A percentile compares a stretch with the other conserved stretches of the same genome.
phyloP scores from a whole-genome alignment of 2,797 vertebrate genomes.

The Brachymystax lenok region DNA sequence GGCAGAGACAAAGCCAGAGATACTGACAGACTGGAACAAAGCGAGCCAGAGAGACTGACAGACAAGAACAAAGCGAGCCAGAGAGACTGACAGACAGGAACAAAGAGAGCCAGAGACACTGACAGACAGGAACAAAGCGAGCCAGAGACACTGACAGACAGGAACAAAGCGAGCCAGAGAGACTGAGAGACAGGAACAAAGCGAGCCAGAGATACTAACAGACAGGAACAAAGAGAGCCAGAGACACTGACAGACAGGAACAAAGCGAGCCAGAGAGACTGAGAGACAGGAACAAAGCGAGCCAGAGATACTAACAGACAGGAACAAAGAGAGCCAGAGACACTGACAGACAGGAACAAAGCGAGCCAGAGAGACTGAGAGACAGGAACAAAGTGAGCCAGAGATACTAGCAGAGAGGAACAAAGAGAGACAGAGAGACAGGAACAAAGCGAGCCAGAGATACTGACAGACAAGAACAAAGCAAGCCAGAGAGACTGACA shows the following conservation, averaged over 20 bases:
- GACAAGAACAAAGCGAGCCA: neutral
- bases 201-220: neutral
- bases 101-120: neutral
- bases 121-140: no score
- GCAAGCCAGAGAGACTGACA: neutral
- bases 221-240: neutral
- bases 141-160: no score
- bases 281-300: neutral
- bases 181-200: neutral
- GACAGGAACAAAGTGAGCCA: neutral
- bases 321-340: no score
- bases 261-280: neutral
- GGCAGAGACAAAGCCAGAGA: no score
- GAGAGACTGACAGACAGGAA: neutral
- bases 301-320: neutral
- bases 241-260: neutral
- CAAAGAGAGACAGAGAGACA: no score
- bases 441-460: no score
- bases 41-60: neutral
- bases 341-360: neutral
- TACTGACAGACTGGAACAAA: no score
- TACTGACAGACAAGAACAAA: neutral
- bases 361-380: slow-evolving; percentile 3
- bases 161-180: no score
- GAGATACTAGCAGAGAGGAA: no score